Conservation (phyloP, 2,888 invertebrate genomes). For the Drosophila borealis region DNA sequence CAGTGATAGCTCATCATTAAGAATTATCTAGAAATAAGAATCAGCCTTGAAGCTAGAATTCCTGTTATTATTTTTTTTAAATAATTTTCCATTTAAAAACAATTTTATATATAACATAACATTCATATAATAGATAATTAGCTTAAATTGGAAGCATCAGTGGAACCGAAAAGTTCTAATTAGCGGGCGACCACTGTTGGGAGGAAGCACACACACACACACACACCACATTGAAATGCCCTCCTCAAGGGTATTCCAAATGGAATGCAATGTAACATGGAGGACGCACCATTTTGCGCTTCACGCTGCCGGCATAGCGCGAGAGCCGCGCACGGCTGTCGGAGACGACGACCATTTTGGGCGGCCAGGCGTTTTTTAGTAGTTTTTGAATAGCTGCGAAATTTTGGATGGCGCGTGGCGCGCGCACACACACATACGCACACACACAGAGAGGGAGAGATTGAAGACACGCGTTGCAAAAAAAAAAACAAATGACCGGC, state of each 20-base stretch:
- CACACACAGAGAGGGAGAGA: conserved; percentile 11
- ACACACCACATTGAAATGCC: no score
- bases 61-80: no score
- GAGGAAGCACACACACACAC: no score
- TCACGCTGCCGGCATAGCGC: conserved; percentile 81
- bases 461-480: conserved; percentile 3
- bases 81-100: no score
- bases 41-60: no score
- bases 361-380: conserved; percentile 61
- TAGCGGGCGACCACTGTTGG: no score
- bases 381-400: conserved; percentile 66
- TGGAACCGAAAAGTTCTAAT: no score
- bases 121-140: no score
- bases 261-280: neutral
- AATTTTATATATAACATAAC: no score
- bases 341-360: conserved; percentile 83
- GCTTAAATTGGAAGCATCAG: no score
- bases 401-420: conserved; percentile 41
- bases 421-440: conserved; percentile 28
- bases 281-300: conserved; percentile 81
- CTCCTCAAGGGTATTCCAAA: conserved; percentile 8
- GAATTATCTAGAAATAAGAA: no score
- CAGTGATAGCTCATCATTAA: no score
- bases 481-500: conserved; percentile 1
- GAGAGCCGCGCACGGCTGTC: conserved; percentile 81